phyloP scores from a whole-genome alignment of 2,113 vertebrate species.

The Trematomus loennbergii region DNA sequence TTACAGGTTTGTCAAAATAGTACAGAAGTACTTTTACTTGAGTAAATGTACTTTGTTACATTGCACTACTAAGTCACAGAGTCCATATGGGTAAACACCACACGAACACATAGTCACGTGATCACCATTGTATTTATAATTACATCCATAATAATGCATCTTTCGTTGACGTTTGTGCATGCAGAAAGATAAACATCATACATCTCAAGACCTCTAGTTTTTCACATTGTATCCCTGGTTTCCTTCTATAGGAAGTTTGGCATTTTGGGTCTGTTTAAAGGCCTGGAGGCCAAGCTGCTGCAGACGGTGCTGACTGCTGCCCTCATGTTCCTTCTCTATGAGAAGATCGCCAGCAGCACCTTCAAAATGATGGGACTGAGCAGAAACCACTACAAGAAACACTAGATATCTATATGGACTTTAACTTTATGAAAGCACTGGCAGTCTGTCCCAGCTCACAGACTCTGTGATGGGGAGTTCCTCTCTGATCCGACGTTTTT shows the following conservation, averaged over 20 bases:
- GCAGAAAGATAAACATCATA: too few relatives aligned
- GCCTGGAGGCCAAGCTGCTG: slow-evolving; percentile 95
- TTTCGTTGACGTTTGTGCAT: too few relatives aligned
- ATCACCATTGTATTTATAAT: too few relatives aligned
- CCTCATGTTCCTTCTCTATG: slow-evolving; percentile 97
- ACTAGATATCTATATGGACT: slow-evolving; percentile 26
- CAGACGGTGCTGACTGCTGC: slow-evolving; percentile 97
- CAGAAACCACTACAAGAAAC: slow-evolving; percentile 51
- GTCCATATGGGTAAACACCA: too few relatives aligned
- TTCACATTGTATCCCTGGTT: neutral
- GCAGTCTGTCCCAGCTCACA: neutral
- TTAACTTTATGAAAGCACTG: neutral
- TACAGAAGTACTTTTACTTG: too few relatives aligned
- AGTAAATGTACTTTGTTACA: too few relatives aligned
- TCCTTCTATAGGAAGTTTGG: slow-evolving; percentile 85
- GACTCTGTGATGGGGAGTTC: neutral
- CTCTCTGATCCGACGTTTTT: too few relatives aligned
- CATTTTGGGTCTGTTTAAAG: slow-evolving; percentile 93
- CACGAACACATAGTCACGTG: too few relatives aligned
- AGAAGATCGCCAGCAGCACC: slow-evolving; percentile 90
- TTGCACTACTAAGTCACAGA: too few relatives aligned
- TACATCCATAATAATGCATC: too few relatives aligned
- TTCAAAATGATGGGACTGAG: slow-evolving; percentile 91
- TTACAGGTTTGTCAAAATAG: too few relatives aligned
- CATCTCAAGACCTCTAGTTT: neutral